Evolutionary conservation across 2,888 invertebrate species (phyloP), one percentile per base, ranked within the genome.

Genomic region (Rhagium mordax): DNA sequence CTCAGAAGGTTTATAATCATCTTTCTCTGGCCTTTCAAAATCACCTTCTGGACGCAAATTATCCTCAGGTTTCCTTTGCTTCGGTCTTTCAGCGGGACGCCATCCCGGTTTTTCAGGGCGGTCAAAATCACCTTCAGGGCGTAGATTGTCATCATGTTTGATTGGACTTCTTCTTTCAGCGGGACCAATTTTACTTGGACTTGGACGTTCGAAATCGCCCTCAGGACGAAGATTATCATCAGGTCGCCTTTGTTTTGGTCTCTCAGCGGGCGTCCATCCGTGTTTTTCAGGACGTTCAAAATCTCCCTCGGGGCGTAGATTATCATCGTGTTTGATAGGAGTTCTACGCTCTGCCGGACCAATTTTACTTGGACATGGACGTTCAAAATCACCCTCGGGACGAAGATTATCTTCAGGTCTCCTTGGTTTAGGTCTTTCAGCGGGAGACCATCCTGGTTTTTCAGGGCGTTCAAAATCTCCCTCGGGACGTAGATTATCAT

Each of bases 21-120:
- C n/a, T n/a, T n/a, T n/a, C n/a, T n/a, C n/a, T n/a, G n/a, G n/a
- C n/a, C n/a, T n/a, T n/a, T n/a, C n/a, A n/a, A n/a, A n/a, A n/a
- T n/a, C 89, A 49, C 87, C 85, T 86, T 91, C 91, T 2, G 89
- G 90, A 70, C 85, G 86, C 1, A 91, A 83, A 75, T 91, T 91
- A 74, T 86, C 71, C 13, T 66, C 79, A 13, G 76, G 89, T 59
- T 84, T 85, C 16, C 81, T 84, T 3, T 77, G 83, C 27, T 80
- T 79, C 0, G 84, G 84, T 64, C 86, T 76, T 78, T 91, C 90
- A 27, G 88, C 90, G 0, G 88, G 88, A 0, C 79, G 81, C 84
- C 86, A 89, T 62, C 82, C 76, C 0, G 84, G 81, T 61, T 85
- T 87, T 2, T 87, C 86, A 0, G 89, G 90, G 6, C 87, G 84